Evolutionary conservation across 2,797 vertebrate species (phyloP), one percentile per base, ranked within the genome.

Genomic region (Pogoniulus pusillus): DNA sequence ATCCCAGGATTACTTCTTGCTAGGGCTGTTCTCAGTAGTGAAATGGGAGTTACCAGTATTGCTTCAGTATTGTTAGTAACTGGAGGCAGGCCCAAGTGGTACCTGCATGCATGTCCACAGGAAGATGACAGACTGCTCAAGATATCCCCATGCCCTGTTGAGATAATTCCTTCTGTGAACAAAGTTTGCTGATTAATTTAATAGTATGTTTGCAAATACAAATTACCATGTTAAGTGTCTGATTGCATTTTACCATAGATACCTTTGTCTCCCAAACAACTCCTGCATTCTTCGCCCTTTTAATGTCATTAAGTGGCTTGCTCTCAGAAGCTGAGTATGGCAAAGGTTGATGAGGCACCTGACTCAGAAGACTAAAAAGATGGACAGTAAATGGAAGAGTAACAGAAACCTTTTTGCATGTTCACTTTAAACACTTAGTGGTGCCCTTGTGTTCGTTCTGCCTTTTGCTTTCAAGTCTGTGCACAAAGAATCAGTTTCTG

Each of bases 191-290:
- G 55, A 45, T 87, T 85, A 54, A 30, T 53, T 84, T 65, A 77
- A 39, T 78, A 49, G 57, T 0, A 0, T 62, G 29, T 66, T 69
- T 24, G 7, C 1, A 4, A 64, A 27, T 39, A 32, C 57, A 51
- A 8, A 66, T 87, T 49, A 16, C 22, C 47, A 58, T 14, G 6
- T 55, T 77, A 47, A 47, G 54, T 13, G 32, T 55, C 55, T 41
- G 45, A 55, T 80, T 39, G 8, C 9, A 3, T 70, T 73, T 87
- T 58, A 32, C 23, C 0, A 0, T 77, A 60, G 41, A 23, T 70
- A 26, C 1, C 0, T 60, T 45, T 7, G 0, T 62, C 63, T 88
- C 45, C 34, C 39, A 76, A 51, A 41, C 26, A 60, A 19, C 19
- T 73, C 83, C 57, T 51, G 69, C 79, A 41, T 71, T 91, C 49